Evolutionary conservation across 2,113 vertebrate species (phyloP).

Genomic region (Calidris pugnax): DNA sequence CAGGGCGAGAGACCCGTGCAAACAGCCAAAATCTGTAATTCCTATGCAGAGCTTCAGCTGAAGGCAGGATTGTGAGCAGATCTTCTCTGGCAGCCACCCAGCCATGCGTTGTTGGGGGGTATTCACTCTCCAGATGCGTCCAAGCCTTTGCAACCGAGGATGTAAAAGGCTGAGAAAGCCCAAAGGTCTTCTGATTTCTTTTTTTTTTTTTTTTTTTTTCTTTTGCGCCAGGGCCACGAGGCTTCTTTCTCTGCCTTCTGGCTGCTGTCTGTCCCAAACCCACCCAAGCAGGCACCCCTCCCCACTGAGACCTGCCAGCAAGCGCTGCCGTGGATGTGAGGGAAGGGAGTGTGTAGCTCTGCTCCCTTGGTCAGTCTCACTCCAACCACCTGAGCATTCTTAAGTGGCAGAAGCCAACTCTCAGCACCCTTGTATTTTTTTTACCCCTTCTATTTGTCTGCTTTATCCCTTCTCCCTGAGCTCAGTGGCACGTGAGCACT

Average conservation of each 20-base stretch:
- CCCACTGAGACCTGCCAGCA: background rate
- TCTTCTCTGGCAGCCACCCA: background rate
- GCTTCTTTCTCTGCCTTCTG: background rate
- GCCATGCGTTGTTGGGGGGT: rapidly evolving
- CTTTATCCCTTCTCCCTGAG: background rate
- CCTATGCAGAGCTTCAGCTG: background rate
- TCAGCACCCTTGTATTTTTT: background rate
- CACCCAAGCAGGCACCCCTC: background rate
- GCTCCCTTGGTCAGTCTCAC: background rate
- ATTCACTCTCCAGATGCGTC: background rate
- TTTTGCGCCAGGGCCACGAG: background rate
- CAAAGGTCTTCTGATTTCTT: background rate
- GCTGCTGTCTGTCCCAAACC: background rate
- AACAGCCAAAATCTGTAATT: background rate
- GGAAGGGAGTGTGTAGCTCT: rapidly evolving
- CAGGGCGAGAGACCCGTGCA: background rate
- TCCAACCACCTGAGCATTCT: background rate
- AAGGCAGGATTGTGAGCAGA: background rate
- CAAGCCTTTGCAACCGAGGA: background rate
- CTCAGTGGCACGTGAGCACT: background rate
- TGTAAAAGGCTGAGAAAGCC: background rate
- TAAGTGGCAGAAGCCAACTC: background rate
- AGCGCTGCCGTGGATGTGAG: background rate
- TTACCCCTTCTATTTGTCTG: background rate
- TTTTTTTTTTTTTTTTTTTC: background rate